Base-by-base conservation (phyloP, 2,113 vertebrate species). In the Malaclemys terrapin region DNA sequence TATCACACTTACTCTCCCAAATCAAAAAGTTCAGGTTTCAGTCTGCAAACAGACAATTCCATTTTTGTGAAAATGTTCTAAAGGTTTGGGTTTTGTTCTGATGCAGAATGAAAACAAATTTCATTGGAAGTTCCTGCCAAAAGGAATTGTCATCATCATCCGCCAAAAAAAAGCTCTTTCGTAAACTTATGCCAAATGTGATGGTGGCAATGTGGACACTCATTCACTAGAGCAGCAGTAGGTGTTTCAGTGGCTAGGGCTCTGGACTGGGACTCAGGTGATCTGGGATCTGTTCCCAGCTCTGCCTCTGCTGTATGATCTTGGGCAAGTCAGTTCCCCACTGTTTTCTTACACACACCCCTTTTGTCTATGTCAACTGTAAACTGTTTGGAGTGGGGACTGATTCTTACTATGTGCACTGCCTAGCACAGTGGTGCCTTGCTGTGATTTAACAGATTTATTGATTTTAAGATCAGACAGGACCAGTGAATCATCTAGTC, bases 181-280 rank as follows among this genome's bases (percentile, higher is more conserved):
- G 12, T 19, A 42, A 50, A 16, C 16, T 38, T 12, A 17, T 54
- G 25, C 82, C 80, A 35, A 8, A 9, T 22, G 5, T 56, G 53
- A 10, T 29, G 13, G 20, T 57, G 24, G 35, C 35, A 45, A 13
- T 1, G 31, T 20, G n/a, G 1, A 29, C 0, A 8, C 1, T 90
- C 65, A 78, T 5, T 2, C 14, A 5, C 56, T 54, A 27, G 10
- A 83, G 31, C 62, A 89, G 27, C 0, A 0, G 1, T 24, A 56
- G 65, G 1, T 45, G 1, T 31, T 94, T 35, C 85, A 45, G 9
- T 5, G n/a, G 25, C 47, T 1, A 49, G 3, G 0, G 3, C 0
- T 62, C 53, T 78, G 31, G 62, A 49, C 8, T 84, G 86, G 9
- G 4, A 75, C 59, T 35, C 2, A 79, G 22, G 7, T 75, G 75